A percentile compares a stretch with the other conserved stretches of the same genome.
These are phyloP conservation scores for Mobula hypostoma DNA, from an alignment of 2,113 vertebrate species.

Conservation along the genomic window DNA sequence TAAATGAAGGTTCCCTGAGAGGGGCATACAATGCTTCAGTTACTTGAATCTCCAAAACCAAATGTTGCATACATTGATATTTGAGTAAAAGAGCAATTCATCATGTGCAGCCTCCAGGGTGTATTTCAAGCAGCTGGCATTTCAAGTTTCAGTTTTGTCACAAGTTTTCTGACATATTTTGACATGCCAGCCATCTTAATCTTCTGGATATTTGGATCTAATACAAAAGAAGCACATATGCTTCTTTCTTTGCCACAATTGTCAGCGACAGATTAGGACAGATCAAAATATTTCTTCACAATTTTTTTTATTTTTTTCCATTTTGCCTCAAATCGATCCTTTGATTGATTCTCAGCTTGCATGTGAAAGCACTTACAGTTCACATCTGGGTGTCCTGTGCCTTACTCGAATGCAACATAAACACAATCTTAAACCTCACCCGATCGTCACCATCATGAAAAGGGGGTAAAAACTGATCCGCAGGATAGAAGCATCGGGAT, in stretches of 20 bases:
- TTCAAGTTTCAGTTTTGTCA: not conserved
- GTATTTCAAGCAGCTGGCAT: not conserved
- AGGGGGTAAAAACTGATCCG: not conserved
- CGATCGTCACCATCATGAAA: not conserved
- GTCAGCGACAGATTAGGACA: not conserved
- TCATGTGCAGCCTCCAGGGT: not conserved
- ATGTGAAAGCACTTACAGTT: not conserved
- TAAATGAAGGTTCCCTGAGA: not conserved
- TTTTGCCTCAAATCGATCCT: not conserved
- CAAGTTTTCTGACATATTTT: not conserved
- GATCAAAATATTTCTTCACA: not conserved
- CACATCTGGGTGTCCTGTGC: not conserved
- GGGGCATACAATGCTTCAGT: not conserved
- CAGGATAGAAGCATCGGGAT: not conserved
- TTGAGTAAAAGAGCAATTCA: not conserved
- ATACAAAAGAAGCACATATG: not conserved
- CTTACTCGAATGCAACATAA: not conserved
- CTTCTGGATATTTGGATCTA: not conserved
- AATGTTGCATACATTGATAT: not conserved
- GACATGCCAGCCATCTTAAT: not conserved
- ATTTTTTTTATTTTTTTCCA: not conserved
- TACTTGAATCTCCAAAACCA: not conserved
- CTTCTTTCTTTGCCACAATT: not conserved
- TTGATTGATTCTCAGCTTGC: not conserved
- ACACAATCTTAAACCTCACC: not conserved